Conservation (phyloP, 2,888 invertebrate genomes). For the Ochlodes sylvanus region DNA sequence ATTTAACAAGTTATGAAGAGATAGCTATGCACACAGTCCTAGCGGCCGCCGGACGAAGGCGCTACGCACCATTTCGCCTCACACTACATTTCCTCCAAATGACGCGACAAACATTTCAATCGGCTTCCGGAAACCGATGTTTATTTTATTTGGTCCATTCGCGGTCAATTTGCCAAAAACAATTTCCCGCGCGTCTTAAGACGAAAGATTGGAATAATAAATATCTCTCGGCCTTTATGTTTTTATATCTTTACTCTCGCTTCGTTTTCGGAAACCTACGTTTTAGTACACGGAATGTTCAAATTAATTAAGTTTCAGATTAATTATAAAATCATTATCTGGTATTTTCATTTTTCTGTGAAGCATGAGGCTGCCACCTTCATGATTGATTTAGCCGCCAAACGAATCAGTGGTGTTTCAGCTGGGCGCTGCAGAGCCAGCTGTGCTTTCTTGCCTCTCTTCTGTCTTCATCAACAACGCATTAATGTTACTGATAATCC, state of each 20-base stretch:
- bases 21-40: constrained; percentile 4
- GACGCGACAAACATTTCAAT: constrained; percentile 58
- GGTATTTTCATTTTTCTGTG: too few relatives aligned
- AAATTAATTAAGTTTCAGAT: too few relatives aligned
- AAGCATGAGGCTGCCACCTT: too few relatives aligned
- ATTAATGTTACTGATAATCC: too few relatives aligned
- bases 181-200: constrained; percentile 22
- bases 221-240: not conserved
- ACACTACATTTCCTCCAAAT: constrained; percentile 56
- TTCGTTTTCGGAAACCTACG: too few relatives aligned
- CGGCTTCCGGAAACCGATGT: constrained; percentile 47
- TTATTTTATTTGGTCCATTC: constrained; percentile 45
- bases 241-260: not conserved
- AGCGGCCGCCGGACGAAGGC: constrained; percentile 37
- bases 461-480: too few relatives aligned
- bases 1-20: not conserved
- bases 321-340: too few relatives aligned
- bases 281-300: too few relatives aligned
- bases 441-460: too few relatives aligned
- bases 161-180: constrained; percentile 35
- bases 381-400: too few relatives aligned
- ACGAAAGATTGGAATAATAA: constrained; percentile 3
- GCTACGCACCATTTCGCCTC: constrained; percentile 51
- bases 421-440: too few relatives aligned
- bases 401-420: too few relatives aligned